These are phyloP conservation scores for Menidia beryllina DNA, from an alignment of 2,113 vertebrate species.

Conservation along the genomic window DNA sequence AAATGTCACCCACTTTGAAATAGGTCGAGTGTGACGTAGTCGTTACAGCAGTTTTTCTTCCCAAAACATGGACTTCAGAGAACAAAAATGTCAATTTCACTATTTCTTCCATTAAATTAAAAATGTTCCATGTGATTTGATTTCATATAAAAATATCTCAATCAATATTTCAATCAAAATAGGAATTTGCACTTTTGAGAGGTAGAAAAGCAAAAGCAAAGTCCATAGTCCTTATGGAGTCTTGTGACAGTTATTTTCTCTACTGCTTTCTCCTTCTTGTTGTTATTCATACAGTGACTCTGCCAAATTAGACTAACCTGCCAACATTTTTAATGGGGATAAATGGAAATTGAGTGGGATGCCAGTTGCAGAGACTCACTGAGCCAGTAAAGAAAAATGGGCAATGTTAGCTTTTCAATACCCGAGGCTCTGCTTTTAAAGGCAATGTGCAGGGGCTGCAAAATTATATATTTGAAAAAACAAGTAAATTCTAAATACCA, in stretches of 20 bases:
- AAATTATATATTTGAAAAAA: background rate
- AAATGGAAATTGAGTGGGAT: conserved; percentile 44
- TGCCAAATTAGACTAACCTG: no score
- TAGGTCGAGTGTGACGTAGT: no score
- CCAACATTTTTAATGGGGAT: conserved; percentile 63
- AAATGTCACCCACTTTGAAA: no score
- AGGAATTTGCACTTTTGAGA: background rate
- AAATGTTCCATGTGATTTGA: no score
- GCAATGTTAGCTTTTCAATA: conserved; percentile 42
- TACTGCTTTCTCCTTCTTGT: conserved; percentile 50
- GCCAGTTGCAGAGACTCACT: conserved; percentile 55
- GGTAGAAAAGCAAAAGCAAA: conserved; percentile 19
- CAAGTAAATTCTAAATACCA: background rate
- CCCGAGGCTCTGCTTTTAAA: conserved; percentile 47
- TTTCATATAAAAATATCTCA: no score
- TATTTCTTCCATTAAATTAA: no score
- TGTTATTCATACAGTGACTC: conserved; percentile 47
- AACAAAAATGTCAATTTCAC: no score
- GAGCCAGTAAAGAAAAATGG: conserved; percentile 45
- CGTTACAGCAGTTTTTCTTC: no score
- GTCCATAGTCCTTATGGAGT: conserved; percentile 21
- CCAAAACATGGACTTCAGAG: no score
- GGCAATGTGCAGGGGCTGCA: conserved; percentile 30
- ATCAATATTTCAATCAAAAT: no score
- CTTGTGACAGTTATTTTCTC: no score